Evolutionary conservation across 2,888 invertebrate species (phyloP), one percentile per base, ranked within the genome.

Genomic region (Ceraclea dissimilis): DNA sequence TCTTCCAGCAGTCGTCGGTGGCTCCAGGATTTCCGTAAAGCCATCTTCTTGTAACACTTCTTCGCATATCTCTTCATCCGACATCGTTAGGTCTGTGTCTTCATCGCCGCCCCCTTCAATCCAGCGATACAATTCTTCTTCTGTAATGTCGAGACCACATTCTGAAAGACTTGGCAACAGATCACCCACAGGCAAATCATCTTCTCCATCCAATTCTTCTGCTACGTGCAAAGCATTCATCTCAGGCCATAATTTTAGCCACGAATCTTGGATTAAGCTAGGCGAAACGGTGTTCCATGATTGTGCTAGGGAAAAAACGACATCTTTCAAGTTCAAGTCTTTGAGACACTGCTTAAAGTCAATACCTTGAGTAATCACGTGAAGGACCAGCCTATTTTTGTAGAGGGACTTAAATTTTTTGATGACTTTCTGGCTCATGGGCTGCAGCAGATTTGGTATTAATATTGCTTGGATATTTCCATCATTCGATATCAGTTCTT

Each of bases 311-410:
- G 33, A 33, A 13, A 33, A 33, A 10, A 33, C 33, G 13, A 33
- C 33, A 33, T 33, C 33, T 13, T 33, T 33, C 33, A 33, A 33
- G 13, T 33, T n/a, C n/a, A n/a, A n/a, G n/a, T 33, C 33, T 33
- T 33, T 33, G 33, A 33, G 33, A 33, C 33, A 33, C 33, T 33
- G 33, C 33, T 33, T 33, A 10, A 33, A 10, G 33, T 33, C 33
- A 33, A 8, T 13, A 8, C 33, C 33, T 13, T 33, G 33, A 33
- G 63, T n/a, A n/a, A n/a, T n/a, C n/a, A n/a, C n/a, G n/a, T n/a
- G n/a, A n/a, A n/a, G n/a, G n/a, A n/a, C n/a, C n/a, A n/a, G n/a
- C n/a, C n/a, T n/a, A n/a, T n/a, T n/a, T n/a, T n/a, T n/a, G n/a
- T n/a, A n/a, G n/a, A n/a, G n/a, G n/a, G n/a, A n/a, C n/a, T n/a